Conservation (phyloP, 2,113 vertebrate genomes). For the Accipiter virgatus region DNA sequence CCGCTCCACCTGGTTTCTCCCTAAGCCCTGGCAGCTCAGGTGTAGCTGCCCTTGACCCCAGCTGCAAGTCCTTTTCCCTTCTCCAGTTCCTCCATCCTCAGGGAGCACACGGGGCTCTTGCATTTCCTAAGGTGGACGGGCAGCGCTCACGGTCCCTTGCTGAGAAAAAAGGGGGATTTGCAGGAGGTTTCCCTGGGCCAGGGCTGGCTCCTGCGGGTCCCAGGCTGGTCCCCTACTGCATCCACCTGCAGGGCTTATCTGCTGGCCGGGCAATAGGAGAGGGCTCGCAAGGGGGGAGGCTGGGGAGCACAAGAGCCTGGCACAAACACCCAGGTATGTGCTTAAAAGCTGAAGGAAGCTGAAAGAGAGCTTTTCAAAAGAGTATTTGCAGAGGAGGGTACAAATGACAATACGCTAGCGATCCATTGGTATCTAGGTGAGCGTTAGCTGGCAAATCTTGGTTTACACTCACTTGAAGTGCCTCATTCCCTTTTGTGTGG, state of each 20-base stretch:
- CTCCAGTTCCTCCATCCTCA: not conserved
- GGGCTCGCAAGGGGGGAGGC: not conserved
- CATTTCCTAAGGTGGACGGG: not conserved
- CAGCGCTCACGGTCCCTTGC: not conserved
- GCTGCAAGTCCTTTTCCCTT: not conserved
- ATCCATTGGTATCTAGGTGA: not conserved
- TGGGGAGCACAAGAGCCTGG: not conserved
- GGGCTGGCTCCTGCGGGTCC: not conserved
- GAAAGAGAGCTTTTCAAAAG: not conserved
- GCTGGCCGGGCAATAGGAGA: not conserved
- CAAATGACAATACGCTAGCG: not conserved
- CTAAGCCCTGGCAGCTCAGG: not conserved
- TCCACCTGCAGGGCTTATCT: not conserved
- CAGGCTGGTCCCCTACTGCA: not conserved
- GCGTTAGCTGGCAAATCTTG: not conserved
- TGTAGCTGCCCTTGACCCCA: not conserved
- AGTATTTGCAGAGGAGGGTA: not conserved
- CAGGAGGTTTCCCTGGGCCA: not conserved
- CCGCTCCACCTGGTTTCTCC: not conserved
- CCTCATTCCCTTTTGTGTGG: not conserved
- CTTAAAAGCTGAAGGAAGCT: conserved; percentile 44
- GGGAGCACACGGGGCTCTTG: not conserved
- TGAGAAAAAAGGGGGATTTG: not conserved
- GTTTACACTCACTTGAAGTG: not conserved
- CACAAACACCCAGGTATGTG: not conserved